Base-by-base conservation (phyloP, 2,113 vertebrate genomes). In the Sander lucioperca region DNA sequence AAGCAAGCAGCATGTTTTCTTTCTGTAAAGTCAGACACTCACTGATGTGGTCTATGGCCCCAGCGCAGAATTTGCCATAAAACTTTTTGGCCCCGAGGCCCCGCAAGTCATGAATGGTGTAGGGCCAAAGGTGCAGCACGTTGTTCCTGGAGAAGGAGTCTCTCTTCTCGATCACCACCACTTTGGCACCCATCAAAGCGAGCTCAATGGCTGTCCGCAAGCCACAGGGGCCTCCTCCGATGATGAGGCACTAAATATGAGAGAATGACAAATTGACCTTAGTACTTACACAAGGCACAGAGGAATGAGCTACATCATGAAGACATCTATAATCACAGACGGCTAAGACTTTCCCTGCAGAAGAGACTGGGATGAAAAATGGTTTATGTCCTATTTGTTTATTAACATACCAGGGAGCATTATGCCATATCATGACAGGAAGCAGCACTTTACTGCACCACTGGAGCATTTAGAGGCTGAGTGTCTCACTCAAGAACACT, bases 11-110 rank as follows among this genome's bases (percentile, higher is more conserved):
- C 43, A 6, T 25, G n/a, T 36, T 62, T 61, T 12, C 43, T 43
- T 30, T 53, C 43, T 65, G 21, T 39, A 1, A 23, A 54, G 12
- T 67, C 58, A 67, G 56, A 63, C 71, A 98, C 98, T 98, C 92
- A 99, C 98, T 99, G 93, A 99, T 99, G 79, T 99, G 98, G 92
- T 99, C 96, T 23, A 99, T 99, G 77, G 98, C 96, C 54, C 98
- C 98, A 0, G 97, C 98, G 27, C 98, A 99, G 94, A 99, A 99
- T 89, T 99, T 99, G 10, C 98, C 98, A 0, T 97, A 97, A 86
- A 99, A 99, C 86, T 99, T 99, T 95, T 99, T 99, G 64, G 98
- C 98, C 68, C 98, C 98, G 14, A 99, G 95, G 51, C 96, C 96
- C 16, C 97, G 94, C 50, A 99, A 96, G 88, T 99, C 98, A 0